Conservation (phyloP, 2,113 vertebrate species). For the Gulo gulo region DNA sequence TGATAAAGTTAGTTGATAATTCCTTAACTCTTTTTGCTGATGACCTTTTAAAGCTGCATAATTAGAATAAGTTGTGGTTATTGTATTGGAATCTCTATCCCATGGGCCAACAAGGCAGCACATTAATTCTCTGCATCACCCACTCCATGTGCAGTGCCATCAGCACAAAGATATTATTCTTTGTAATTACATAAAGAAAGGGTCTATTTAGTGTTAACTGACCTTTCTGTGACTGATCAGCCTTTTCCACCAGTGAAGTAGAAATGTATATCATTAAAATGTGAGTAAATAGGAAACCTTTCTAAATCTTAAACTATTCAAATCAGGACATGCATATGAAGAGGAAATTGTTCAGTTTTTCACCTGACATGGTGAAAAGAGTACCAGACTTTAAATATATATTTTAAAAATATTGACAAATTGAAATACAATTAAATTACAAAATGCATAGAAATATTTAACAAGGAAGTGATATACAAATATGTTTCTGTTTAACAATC, state of each 20-base stretch:
- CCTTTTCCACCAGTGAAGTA: conserved; percentile 75
- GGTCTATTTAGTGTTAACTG: conserved; percentile 80
- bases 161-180: conserved; percentile 80
- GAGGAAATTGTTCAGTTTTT: conserved; percentile 39
- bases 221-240: conserved; percentile 80
- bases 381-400: conserved; percentile 40
- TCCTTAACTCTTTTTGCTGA: conserved; percentile 74
- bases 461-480: conserved; percentile 63
- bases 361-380: conserved; percentile 3
- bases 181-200: conserved; percentile 79
- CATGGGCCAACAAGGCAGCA: conserved; percentile 65
- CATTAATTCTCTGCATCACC: conserved; percentile 81
- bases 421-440: conserved; percentile 69
- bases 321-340: conserved; percentile 32
- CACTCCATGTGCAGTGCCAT: conserved; percentile 60
- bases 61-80: conserved; percentile 73
- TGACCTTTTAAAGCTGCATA: conserved; percentile 75
- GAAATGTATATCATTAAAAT: conserved; percentile 77
- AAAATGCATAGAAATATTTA: conserved; percentile 63
- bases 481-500: conserved; percentile 66
- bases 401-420: conserved; percentile 71
- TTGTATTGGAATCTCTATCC: conserved; percentile 71
- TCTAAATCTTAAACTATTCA: conserved; percentile 60
- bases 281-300: conserved; percentile 73
- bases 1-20: conserved; percentile 70